Evolutionary conservation across 2,797 vertebrate genomes (phyloP).

Genomic region (Mormyrops attenuatus): DNA sequence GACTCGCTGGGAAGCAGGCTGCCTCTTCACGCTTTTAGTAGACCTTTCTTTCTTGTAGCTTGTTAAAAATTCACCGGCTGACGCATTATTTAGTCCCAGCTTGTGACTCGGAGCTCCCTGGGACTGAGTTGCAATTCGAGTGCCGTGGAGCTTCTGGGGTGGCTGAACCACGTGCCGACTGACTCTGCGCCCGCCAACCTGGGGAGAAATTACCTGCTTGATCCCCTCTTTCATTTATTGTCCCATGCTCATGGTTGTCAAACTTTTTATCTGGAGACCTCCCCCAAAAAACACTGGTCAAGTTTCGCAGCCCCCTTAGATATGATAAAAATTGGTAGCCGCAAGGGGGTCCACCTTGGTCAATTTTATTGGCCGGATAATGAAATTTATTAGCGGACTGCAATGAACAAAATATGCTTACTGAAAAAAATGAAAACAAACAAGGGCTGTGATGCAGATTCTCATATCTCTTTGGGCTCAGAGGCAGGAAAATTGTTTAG

Average conservation of each 20-base stretch:
- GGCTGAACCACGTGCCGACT: too few species aligned
- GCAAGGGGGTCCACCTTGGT: background rate
- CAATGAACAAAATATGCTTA: background rate
- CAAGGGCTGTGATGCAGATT: background rate
- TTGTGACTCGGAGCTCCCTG: background rate
- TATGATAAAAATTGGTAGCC: background rate
- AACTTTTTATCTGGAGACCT: background rate
- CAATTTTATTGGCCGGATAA: background rate
- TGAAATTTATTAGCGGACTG: background rate
- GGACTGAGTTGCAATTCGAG: background rate
- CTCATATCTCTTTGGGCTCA: background rate
- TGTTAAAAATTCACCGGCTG: slow-evolving; percentile 23
- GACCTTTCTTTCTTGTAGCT: slow-evolving; percentile 19
- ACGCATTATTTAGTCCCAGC: slow-evolving; percentile 18
- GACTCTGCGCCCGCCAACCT: background rate
- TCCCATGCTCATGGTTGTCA: background rate
- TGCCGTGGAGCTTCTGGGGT: background rate
- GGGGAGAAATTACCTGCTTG: background rate
- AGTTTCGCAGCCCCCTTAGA: background rate
- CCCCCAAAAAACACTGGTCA: background rate
- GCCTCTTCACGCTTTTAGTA: slow-evolving; percentile 36
- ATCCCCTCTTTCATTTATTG: background rate
- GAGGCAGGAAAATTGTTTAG: background rate
- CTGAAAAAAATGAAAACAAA: background rate
- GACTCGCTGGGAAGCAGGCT: slow-evolving; percentile 29